A percentile compares a stretch with the other conserved stretches of the same genome.
These are phyloP conservation scores for Linurgus olivaceus DNA, from an alignment of 2,797 vertebrate species.

Conservation along the genomic window DNA sequence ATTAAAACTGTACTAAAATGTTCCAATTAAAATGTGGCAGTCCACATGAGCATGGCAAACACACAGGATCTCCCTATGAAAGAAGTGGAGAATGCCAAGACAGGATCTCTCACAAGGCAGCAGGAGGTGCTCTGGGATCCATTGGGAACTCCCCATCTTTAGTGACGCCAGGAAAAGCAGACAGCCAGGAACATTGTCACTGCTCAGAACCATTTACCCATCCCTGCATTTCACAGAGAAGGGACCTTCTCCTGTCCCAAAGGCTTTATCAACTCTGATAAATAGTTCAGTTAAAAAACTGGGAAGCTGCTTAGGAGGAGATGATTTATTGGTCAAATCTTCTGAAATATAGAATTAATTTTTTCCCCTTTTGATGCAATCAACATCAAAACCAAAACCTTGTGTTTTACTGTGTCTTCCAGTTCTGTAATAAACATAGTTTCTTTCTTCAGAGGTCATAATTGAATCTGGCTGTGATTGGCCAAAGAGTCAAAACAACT, in stretches of 20 bases:
- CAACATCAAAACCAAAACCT: not conserved
- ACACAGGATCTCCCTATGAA: not conserved
- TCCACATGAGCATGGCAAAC: not conserved
- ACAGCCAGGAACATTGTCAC: not conserved
- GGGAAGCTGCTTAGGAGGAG: not conserved
- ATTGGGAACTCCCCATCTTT: not conserved
- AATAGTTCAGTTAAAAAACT: not conserved
- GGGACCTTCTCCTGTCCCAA: not conserved
- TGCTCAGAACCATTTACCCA: not conserved
- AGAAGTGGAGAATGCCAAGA: not conserved
- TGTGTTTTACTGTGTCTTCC: not conserved
- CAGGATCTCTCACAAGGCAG: not conserved
- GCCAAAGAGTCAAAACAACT: too few species aligned
- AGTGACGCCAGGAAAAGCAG: not conserved
- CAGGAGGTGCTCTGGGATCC: not conserved
- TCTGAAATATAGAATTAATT: not conserved
- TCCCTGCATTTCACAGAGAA: not conserved
- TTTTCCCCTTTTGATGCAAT: not conserved
- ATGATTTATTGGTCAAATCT: not conserved
- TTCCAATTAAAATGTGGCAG: not conserved
- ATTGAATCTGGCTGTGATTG: not conserved
- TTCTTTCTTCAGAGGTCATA: not conserved
- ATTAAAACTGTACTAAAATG: not conserved
- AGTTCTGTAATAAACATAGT: not conserved
- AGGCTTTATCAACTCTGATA: not conserved